Evolutionary conservation across 1,140 invertebrate species (phyloP).

Genomic region (Cecropterus lyciades): DNA sequence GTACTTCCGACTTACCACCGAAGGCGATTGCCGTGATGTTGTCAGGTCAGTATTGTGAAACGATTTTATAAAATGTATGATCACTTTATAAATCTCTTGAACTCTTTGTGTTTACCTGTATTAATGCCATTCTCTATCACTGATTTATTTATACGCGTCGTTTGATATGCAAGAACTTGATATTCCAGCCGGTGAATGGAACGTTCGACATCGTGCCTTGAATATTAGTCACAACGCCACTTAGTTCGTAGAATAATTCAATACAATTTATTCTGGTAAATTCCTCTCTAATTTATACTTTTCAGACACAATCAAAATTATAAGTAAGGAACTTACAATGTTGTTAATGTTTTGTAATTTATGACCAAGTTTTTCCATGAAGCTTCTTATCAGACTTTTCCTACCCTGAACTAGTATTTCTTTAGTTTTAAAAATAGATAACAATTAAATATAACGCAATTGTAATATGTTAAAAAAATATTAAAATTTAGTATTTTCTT

Average conservation of each 20-base stretch:
- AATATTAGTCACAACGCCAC: conserved; percentile 57
- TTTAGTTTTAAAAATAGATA: too few relatives aligned
- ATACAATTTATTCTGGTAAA: conserved; percentile 26
- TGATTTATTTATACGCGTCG: conserved; percentile 51
- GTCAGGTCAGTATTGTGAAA: conserved; percentile 88
- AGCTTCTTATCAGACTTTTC: too few relatives aligned
- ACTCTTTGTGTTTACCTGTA: conserved; percentile 19
- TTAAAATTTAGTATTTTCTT: too few relatives aligned
- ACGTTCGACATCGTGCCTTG: conserved; percentile 65
- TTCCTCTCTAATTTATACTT: conserved; percentile 5
- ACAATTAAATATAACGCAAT: too few relatives aligned
- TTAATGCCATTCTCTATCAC: conserved; percentile 40
- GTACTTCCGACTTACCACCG: conserved; percentile 93
- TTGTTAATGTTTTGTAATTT: too few relatives aligned
- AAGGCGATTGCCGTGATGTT: conserved; percentile 95
- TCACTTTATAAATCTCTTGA: background rate
- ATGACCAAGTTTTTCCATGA: too few relatives aligned
- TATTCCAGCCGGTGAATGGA: conserved; percentile 72
- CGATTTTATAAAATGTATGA: too few relatives aligned
- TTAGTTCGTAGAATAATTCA: conserved; percentile 16
- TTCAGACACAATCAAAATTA: background rate
- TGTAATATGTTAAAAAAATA: too few relatives aligned
- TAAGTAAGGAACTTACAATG: background rate
- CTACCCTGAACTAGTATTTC: too few relatives aligned
- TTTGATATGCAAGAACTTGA: conserved; percentile 66